Conservation (phyloP, 1,140 invertebrate genomes). For the Drosophila sp. region DNA sequence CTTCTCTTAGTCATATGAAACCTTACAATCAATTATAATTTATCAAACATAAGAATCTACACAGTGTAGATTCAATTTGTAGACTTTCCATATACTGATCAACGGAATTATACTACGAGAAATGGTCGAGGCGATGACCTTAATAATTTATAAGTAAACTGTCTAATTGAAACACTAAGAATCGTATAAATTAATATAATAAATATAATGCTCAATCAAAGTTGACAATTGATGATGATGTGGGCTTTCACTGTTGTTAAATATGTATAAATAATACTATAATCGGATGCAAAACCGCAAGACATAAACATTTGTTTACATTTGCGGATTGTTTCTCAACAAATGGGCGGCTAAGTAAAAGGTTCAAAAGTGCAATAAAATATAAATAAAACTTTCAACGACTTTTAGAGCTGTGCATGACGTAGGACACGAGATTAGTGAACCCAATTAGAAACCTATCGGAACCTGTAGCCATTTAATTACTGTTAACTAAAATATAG, state of each 20-base stretch:
- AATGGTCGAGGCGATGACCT: slow-evolving; percentile 43
- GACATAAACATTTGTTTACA: slow-evolving; percentile 12
- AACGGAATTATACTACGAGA: slow-evolving; percentile 20
- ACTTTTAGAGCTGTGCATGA: slow-evolving; percentile 16
- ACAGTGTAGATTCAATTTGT: slow-evolving; percentile 6
- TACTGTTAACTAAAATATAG: slow-evolving; percentile 1
- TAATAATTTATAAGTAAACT: too few species aligned
- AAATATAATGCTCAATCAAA: too few species aligned
- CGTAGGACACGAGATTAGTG: slow-evolving; percentile 24
- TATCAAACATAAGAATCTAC: neutral
- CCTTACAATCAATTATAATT: neutral
- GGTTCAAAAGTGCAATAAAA: neutral
- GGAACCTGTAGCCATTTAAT: slow-evolving; percentile 26
- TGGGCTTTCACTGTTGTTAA: slow-evolving; percentile 33
- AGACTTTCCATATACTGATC: slow-evolving; percentile 10
- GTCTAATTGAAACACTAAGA: too few species aligned
- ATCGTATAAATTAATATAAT: too few species aligned
- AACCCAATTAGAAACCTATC: slow-evolving; percentile 28
- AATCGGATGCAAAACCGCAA: slow-evolving; percentile 41
- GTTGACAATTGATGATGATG: slow-evolving; percentile 46
- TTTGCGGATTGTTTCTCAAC: slow-evolving; percentile 15
- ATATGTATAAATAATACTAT: slow-evolving; percentile 9
- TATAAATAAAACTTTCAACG: slow-evolving; percentile 9
- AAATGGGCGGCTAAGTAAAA: slow-evolving; percentile 6
- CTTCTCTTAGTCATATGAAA: too few species aligned